Base-by-base conservation (phyloP, 2,797 vertebrate genomes). In the Halcyon badia region DNA sequence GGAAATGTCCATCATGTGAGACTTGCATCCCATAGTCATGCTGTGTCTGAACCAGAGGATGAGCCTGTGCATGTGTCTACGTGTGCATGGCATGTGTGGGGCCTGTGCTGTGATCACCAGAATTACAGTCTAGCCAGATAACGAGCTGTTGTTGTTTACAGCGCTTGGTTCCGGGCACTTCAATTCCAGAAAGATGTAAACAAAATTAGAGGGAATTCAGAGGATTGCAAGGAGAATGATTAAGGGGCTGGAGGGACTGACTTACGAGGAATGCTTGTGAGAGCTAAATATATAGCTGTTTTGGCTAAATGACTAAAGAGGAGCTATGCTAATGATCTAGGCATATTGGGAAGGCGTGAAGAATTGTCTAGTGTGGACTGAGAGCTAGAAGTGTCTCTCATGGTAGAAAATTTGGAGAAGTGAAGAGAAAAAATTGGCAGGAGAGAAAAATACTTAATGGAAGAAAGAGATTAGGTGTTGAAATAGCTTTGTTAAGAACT, bases 181-280 rank as follows among this genome's bases (percentile, higher is more conserved):
- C 96, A 97, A 95, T 97, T 97, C 94, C 96, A 95, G 84, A 97
- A 96, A 95, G 87, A 96, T 95, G 91, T 97, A 97, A 97, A 98
- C 97, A 98, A 97, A 98, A 97, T 97, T 97, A 97, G 95, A 97
- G 91, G 90, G 95, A 97, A 98, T 98, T 97, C 97, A 97, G 93
- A 97, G 95, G 95, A 96, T 94, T 96, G 94, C 95, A 97, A 96
- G 90, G 96, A 97, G 96, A 97, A 80, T 96, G 97, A 96, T 97
- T 95, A 94, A 97, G 94, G 95, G 94, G 96, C 83, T 95, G 94
- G 93, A 96, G 92, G 95, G 96, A 96, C 97, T 95, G 94, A 97
- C 96, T 97, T 97, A 87, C 46, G 91, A 97, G 91, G 89, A 96
- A 96, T 94, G 95, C 87, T 97, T 96, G 88, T 83, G 87, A 69